These are phyloP conservation scores for Psylliodes chrysocephalus DNA, from an alignment of 2,888 invertebrate genomes.

Conservation along the genomic window DNA sequence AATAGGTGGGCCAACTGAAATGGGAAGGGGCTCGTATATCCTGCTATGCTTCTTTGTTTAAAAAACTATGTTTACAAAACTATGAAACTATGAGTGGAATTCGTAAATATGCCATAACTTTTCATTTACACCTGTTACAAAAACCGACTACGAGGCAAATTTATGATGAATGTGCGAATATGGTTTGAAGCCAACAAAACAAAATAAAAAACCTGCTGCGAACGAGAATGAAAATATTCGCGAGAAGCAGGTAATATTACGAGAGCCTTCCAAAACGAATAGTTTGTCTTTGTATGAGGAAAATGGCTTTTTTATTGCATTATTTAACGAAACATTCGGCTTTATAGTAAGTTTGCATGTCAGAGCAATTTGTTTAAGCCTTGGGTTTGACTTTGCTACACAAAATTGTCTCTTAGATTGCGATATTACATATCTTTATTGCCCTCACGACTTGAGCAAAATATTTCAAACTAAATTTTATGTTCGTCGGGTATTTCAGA, in stretches of 20 bases:
- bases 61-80: no score
- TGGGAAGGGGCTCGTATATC: no score
- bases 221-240: constrained; percentile 5
- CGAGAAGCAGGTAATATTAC: constrained; percentile 29
- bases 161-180: constrained; percentile 11
- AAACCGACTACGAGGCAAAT: no score
- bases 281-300: constrained; percentile 45
- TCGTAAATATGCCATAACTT: no score
- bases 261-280: constrained; percentile 34
- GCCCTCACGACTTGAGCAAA: neutral
- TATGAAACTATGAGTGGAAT: no score
- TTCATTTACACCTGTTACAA: constrained; percentile 2
- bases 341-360: constrained; percentile 47
- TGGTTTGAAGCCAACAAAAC: neutral
- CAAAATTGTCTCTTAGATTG: constrained; percentile 14
- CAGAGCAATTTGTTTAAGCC: constrained; percentile 46
- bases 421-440: neutral
- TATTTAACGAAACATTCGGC: constrained; percentile 48
- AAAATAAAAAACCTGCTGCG: constrained; percentile 4
- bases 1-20: no score
- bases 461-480: neutral
- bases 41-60: no score
- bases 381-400: constrained; percentile 16
- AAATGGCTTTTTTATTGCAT: constrained; percentile 50
- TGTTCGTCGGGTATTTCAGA: neutral